Evolutionary conservation across 2,113 vertebrate genomes (phyloP).

Genomic region (Odocoileus hemionus): DNA sequence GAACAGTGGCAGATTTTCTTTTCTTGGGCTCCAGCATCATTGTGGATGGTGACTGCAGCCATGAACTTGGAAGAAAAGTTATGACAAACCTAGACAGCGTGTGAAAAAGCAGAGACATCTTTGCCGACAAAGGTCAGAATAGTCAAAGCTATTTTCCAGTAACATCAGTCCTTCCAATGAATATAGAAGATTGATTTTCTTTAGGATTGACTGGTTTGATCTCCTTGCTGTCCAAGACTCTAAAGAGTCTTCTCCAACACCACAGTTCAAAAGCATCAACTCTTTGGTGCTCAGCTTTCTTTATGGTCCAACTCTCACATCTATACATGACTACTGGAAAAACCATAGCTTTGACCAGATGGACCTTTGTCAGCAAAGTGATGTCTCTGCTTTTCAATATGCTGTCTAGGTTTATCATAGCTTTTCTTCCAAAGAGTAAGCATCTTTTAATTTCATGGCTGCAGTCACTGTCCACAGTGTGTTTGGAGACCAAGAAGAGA

Average conservation of each 20-base stretch:
- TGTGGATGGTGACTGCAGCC: not conserved
- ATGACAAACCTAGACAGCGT: not conserved
- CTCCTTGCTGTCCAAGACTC: not conserved
- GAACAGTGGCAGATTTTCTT: not conserved
- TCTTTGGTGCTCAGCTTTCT: accelerated
- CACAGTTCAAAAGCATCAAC: not conserved
- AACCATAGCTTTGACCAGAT: not conserved
- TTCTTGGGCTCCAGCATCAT: not conserved
- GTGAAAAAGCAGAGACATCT: not conserved
- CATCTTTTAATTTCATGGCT: not conserved
- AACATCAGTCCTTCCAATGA: not conserved
- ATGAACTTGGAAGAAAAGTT: not conserved
- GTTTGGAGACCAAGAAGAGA: not conserved
- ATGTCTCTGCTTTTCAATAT: not conserved
- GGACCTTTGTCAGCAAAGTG: not conserved
- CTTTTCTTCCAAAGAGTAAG: not conserved
- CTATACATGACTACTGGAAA: not conserved
- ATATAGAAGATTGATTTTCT: not conserved
- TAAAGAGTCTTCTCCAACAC: not conserved
- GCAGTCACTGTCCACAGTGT: not conserved
- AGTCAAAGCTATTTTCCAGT: not conserved
- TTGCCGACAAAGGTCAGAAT: not conserved
- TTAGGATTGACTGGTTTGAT: not conserved
- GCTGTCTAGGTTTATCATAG: not conserved
- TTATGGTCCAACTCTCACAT: not conserved